These are phyloP conservation scores for Ardeotis arabs DNA, from an alignment of 2,113 vertebrate genomes.

Conservation along the genomic window DNA sequence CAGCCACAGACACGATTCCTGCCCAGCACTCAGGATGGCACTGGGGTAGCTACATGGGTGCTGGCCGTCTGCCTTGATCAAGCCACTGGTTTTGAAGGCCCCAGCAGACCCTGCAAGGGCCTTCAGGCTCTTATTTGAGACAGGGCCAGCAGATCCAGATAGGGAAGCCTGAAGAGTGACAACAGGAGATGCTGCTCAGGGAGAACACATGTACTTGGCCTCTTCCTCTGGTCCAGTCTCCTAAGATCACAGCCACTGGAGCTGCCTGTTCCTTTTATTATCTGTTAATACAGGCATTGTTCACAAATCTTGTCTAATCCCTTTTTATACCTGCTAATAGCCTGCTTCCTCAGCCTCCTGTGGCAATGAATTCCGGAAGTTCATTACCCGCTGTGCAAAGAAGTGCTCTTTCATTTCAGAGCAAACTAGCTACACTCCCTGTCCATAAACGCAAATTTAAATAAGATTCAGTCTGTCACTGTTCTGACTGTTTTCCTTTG, in stretches of 20 bases:
- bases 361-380: not conserved
- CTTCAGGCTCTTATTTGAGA: not conserved
- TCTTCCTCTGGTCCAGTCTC: not conserved
- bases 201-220: not conserved
- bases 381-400: not conserved
- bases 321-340: constrained; percentile 35
- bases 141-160: not conserved
- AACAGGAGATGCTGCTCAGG: not conserved
- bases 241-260: not conserved
- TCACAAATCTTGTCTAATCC: constrained; percentile 55
- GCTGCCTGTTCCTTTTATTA: not conserved
- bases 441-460: not conserved
- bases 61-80: not conserved
- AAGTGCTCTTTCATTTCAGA: not conserved
- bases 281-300: constrained; percentile 28
- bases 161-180: not conserved
- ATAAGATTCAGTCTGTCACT: not conserved
- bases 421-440: not conserved
- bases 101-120: not conserved
- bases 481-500: not conserved
- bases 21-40: fast-evolving
- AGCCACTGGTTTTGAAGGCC: not conserved
- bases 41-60: not conserved
- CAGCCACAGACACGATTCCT: not conserved
- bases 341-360: constrained; percentile 25